Base-by-base conservation (phyloP, 30 jellyfish, hydroid and myxozoan genomes). In the Aurelia sp. region DNA sequence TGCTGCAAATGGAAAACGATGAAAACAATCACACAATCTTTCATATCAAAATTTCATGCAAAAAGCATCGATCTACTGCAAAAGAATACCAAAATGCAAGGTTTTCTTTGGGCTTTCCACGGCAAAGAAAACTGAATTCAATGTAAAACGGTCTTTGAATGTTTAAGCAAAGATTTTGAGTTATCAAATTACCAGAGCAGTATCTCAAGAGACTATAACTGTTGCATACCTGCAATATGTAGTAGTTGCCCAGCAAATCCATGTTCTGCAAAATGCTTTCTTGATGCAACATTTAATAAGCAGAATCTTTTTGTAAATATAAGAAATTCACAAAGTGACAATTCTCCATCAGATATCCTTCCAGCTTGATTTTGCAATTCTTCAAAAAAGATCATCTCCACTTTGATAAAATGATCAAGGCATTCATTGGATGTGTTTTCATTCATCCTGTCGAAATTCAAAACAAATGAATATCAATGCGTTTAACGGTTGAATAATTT, bases 221-320 rank as follows among this genome's bases (percentile, higher is more conserved):
- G 48, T 8, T 19, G 76, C 74, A 20, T 70, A 84, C 93, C 93
- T 61, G 84, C 82, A 44, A 84, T 63, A 16, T 47, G 15, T 20
- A 84, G 50, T 3, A 84, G 64, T n/a, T 84, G 69, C 8, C 57
- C 18, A 22, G 84, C 74, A n/a, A 84, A 60, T 19, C 77, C 73
- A 6, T 79, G 80, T 44, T 44, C 57, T 31, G 19, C 72, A 13
- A 79, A 79, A 44, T 41, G 81, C 59, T 33, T 72, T 30, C 88
- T 38, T 10, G 88, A 67, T 55, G 88, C 13, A 12, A 41, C 70
- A 74, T 74, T 72, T 44, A 84, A 17, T 52, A 84, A 33, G 11
- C 75, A 77, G 30, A 84, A 62, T 40, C 93, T 59, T 63, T 84
- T 84, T 11, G 74, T 78, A 71, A 84, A 84, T 35, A 84, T 76